Conservation (phyloP, 2,113 vertebrate species). For the Plotosus lineatus region DNA sequence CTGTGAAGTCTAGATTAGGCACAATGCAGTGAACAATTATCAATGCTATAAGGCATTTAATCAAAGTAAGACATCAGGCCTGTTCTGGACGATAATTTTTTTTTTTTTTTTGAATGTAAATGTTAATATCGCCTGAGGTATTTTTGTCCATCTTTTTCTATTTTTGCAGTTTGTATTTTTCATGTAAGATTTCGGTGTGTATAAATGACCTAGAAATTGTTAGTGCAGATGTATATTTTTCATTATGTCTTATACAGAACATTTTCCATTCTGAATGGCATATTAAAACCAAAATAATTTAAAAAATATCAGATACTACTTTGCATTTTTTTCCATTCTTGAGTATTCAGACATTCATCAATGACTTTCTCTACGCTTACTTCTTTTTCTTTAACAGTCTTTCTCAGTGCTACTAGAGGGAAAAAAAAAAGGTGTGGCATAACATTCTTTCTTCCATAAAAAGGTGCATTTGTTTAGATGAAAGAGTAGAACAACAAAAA, state of each 20-base stretch:
- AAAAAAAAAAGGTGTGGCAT: conserved; percentile 42
- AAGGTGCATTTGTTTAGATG: conserved; percentile 60
- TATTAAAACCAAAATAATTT: conserved; percentile 63
- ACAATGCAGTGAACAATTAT: neutral
- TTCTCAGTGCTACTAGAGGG: conserved; percentile 89
- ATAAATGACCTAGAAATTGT: conserved; percentile 65
- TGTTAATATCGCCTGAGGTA: conserved; percentile 12
- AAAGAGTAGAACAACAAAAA: conserved; percentile 73
- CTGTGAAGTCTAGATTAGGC: neutral
- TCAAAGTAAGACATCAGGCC: neutral
- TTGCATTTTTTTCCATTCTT: conserved; percentile 64
- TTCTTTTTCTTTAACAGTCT: conserved; percentile 76
- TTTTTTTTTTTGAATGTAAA: neutral
- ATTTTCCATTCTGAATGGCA: conserved; percentile 64
- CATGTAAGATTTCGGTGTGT: conserved; percentile 49
- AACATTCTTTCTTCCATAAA: conserved; percentile 66
- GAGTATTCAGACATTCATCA: conserved; percentile 72
- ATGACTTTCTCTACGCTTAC: conserved; percentile 56
- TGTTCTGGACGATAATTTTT: neutral
- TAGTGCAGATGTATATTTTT: conserved; percentile 69
- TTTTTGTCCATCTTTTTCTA: conserved; percentile 26
- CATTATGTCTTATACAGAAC: conserved; percentile 62
- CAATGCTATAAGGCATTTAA: neutral
- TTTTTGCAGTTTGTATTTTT: conserved; percentile 16
- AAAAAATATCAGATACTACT: conserved; percentile 69